These are phyloP conservation scores for Alloscopus bannaensis DNA, from an alignment of 2,888 invertebrate species.

Conservation along the genomic window DNA sequence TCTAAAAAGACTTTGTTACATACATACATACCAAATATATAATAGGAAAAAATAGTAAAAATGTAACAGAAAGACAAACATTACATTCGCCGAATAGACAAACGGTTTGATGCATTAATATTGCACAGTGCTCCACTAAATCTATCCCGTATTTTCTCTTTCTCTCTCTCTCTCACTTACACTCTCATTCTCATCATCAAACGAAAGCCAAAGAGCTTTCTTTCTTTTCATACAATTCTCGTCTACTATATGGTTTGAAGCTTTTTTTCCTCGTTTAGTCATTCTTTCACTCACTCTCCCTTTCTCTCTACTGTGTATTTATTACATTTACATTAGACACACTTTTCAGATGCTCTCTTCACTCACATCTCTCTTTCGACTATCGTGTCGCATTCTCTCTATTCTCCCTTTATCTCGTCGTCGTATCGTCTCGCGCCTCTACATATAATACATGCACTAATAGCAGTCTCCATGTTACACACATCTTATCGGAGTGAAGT, in stretches of 20 bases:
- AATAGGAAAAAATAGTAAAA: no score
- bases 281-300: background rate
- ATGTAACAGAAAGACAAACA: background rate
- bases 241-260: background rate
- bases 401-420: background rate
- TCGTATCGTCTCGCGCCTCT: background rate
- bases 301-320: slow-evolving; percentile 12
- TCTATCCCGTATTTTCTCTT: slow-evolving; percentile 37
- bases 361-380: background rate
- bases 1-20: no score
- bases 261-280: slow-evolving; percentile 22
- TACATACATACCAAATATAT: slow-evolving; percentile 21
- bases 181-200: slow-evolving; percentile 2
- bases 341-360: background rate
- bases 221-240: slow-evolving; percentile 21
- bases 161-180: background rate
- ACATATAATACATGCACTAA: slow-evolving; percentile 1
- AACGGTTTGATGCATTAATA: slow-evolving; percentile 45
- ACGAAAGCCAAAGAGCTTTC: slow-evolving; percentile 15
- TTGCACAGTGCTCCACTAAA: slow-evolving; percentile 39
- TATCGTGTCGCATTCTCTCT: background rate
- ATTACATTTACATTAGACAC: slow-evolving; percentile 21
- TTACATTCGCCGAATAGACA: no score
- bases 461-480: no score
- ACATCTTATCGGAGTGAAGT: no score